Percentiles rank a stretch among this genome's conserved stretches.
These are phyloP conservation scores for Chlorodrepanis virens DNA, from an alignment of 2,113 vertebrate species.

Conservation along the genomic window DNA sequence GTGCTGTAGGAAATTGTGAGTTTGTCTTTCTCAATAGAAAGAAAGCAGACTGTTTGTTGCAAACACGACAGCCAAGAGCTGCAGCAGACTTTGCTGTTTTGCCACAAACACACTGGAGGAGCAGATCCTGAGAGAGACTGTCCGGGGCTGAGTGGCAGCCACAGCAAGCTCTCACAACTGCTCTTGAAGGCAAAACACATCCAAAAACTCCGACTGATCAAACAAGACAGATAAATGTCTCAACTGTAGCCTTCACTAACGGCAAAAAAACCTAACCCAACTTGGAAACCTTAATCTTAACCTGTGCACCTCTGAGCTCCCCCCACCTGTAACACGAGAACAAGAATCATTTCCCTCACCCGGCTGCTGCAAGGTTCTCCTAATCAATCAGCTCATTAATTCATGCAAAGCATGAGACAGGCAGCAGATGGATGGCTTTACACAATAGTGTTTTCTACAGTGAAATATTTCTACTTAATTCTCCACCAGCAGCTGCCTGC, in stretches of 20 bases:
- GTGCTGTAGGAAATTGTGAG: fast-evolving
- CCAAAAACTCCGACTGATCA: not conserved
- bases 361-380: not conserved
- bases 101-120: not conserved
- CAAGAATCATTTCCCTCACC: not conserved
- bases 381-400: conserved; percentile 55
- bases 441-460: not conserved
- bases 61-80: not conserved
- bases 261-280: not conserved
- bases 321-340: not conserved
- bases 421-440: conserved; percentile 35
- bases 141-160: not conserved
- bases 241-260: not conserved
- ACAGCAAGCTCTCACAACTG: not conserved
- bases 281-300: not conserved
- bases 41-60: not conserved
- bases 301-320: not conserved
- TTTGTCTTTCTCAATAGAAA: not conserved
- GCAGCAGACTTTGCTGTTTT: not conserved
- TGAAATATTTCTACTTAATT: not conserved
- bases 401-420: conserved; percentile 10
- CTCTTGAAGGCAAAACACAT: not conserved
- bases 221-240: not conserved
- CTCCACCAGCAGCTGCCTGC: not conserved
- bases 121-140: not conserved